A percentile compares a stretch with the other conserved stretches of the same genome.
Conservation (phyloP, 2,113 vertebrate genomes). For the Albula goreensis region DNA sequence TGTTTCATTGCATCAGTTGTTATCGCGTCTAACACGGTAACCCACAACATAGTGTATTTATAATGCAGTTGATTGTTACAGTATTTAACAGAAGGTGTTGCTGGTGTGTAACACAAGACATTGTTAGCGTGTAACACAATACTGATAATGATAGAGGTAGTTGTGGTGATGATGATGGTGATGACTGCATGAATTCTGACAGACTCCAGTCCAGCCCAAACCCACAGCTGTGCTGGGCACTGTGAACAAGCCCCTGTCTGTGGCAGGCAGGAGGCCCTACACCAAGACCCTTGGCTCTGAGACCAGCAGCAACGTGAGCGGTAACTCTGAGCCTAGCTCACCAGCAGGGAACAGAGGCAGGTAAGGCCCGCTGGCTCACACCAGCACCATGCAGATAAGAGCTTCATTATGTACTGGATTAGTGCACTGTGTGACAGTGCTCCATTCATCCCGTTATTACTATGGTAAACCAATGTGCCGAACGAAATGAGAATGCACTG, state of each 20-base stretch:
- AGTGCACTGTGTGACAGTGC: too few species aligned
- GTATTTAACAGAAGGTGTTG: too few species aligned
- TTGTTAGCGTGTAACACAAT: not conserved
- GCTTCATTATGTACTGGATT: too few species aligned
- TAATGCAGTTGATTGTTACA: too few species aligned
- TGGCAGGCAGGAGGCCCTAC: slow-evolving; percentile 87
- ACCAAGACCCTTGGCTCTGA: slow-evolving; percentile 80
- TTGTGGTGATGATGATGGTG: not conserved
- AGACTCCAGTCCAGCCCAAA: slow-evolving; percentile 76
- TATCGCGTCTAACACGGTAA: too few species aligned
- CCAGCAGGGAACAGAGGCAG: slow-evolving; percentile 84
- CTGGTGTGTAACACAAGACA: too few species aligned
- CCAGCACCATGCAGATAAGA: too few species aligned
- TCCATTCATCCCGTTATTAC: too few species aligned
- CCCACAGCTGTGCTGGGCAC: slow-evolving; percentile 85
- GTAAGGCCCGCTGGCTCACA: slow-evolving; percentile 53
- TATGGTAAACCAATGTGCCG: too few species aligned
- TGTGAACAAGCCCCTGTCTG: slow-evolving; percentile 92
- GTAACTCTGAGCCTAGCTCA: slow-evolving; percentile 83
- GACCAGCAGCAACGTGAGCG: slow-evolving; percentile 79
- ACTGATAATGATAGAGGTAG: not conserved
- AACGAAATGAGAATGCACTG: too few species aligned
- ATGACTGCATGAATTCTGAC: not conserved
- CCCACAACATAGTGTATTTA: too few species aligned
- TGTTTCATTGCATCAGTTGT: not conserved